These are phyloP conservation scores for Meloidogyne chitwoodi DNA, from an alignment of 1,140 invertebrate species.

Conservation along the genomic window DNA sequence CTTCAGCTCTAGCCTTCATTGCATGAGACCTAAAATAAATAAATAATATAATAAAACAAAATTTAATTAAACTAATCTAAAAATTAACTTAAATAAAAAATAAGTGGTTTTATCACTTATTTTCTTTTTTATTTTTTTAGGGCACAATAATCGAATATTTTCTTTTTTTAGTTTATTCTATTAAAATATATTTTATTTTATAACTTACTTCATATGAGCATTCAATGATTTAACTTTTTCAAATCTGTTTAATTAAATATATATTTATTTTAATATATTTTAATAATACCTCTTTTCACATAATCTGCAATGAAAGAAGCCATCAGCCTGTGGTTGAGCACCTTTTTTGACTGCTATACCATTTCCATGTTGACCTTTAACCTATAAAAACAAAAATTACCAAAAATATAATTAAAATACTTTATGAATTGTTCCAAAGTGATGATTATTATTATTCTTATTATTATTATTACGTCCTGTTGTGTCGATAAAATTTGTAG, in stretches of 20 bases:
- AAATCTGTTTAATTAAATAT: constrained; percentile 18
- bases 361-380: not conserved
- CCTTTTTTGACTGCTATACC: constrained; percentile 45
- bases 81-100: no score
- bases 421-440: not conserved
- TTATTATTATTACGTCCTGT: not conserved
- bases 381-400: not conserved
- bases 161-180: no score
- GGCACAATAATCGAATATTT: no score
- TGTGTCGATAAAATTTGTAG: not conserved
- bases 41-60: no score
- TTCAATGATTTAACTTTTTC: constrained; percentile 59
- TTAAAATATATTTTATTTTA: no score
- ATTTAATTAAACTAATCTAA: no score
- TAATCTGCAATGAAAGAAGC: constrained; percentile 58
- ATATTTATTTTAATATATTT: not conserved
- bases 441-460: not conserved
- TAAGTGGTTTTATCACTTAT: no score
- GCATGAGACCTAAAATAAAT: no score
- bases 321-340: constrained; percentile 58
- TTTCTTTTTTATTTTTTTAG: no score
- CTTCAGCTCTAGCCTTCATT: constrained; percentile 58
- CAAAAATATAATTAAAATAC: not conserved
- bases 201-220: constrained; percentile 60
- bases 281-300: constrained; percentile 48